These are phyloP conservation scores for Zeugodacus cucurbitae DNA, from an alignment of 1,140 invertebrate genomes.

Conservation along the genomic window DNA sequence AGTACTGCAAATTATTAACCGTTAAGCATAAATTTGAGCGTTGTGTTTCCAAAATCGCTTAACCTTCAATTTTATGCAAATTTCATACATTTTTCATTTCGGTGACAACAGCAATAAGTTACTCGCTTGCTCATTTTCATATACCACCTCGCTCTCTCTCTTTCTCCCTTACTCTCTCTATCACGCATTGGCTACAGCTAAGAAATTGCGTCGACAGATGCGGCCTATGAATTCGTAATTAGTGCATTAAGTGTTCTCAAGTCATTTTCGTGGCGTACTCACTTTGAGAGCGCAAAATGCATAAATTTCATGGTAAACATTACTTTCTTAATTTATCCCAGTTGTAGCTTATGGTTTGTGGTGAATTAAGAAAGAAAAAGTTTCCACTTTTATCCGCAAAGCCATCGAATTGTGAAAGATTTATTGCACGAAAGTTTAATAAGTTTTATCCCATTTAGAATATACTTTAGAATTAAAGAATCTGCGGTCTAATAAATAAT, in stretches of 20 bases:
- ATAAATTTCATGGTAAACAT: not conserved
- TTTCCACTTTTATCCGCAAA: not conserved
- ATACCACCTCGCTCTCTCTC: not conserved
- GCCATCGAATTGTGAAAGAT: not conserved
- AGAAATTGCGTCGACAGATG: not conserved
- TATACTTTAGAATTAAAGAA: not conserved
- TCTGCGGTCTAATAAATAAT: not conserved
- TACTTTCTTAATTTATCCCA: not conserved
- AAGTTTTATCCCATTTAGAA: not conserved
- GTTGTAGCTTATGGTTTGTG: not conserved
- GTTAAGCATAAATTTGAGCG: not conserved
- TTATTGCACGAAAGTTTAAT: not conserved
- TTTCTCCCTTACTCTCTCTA: not conserved
- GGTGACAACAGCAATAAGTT: not conserved
- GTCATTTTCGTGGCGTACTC: not conserved
- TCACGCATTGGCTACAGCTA: not conserved
- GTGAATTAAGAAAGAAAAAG: not conserved
- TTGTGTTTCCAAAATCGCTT: not conserved
- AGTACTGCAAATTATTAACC: not conserved
- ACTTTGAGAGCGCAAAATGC: too few species aligned
- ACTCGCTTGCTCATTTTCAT: not conserved
- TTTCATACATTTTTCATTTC: not conserved
- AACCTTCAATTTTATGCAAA: not conserved
- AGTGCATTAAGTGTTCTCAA: not conserved
- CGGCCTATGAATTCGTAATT: constrained; percentile 14